These are phyloP conservation scores for Moxostoma hubbsi DNA, from an alignment of 2,797 vertebrate species.

Conservation along the genomic window DNA sequence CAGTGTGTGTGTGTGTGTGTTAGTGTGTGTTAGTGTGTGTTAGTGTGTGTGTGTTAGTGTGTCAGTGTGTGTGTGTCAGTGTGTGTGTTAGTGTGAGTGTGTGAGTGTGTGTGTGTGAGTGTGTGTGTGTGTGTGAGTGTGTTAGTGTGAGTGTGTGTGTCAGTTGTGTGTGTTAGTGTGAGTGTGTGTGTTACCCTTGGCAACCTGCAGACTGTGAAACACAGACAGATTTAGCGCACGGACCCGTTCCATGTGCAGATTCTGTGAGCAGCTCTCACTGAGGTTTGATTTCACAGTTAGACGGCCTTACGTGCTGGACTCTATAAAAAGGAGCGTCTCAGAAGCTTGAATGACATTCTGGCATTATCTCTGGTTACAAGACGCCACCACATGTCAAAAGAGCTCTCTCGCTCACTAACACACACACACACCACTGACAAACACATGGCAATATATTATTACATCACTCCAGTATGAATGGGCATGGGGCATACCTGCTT, in stretches of 20 bases:
- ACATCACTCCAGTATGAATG: no score
- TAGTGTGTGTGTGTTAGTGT: no score
- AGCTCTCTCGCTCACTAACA: not conserved
- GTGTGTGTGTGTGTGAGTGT: no score
- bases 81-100: no score
- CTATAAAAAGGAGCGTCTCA: slow-evolving; percentile 72
- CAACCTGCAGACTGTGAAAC: slow-evolving; percentile 14
- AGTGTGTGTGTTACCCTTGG: not conserved
- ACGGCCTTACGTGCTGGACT: slow-evolving; percentile 59
- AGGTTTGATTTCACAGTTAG: not conserved
- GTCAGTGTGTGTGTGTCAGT: no score
- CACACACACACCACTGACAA: not conserved
- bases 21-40: no score
- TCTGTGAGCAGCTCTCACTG: not conserved
- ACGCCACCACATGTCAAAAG: not conserved
- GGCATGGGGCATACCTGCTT: no score
- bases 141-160: no score
- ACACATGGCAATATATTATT: not conserved
- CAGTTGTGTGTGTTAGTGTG: not conserved
- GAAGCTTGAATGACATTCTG: slow-evolving; percentile 69
- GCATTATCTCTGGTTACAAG: slow-evolving; percentile 73
- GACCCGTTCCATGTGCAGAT: not conserved
- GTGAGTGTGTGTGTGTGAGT: no score
- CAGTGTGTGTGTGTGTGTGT: no score
- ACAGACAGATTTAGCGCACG: not conserved